phyloP scores from a whole-genome alignment of 1,140 invertebrate species.

The Ptiloglossa arizonensis region DNA sequence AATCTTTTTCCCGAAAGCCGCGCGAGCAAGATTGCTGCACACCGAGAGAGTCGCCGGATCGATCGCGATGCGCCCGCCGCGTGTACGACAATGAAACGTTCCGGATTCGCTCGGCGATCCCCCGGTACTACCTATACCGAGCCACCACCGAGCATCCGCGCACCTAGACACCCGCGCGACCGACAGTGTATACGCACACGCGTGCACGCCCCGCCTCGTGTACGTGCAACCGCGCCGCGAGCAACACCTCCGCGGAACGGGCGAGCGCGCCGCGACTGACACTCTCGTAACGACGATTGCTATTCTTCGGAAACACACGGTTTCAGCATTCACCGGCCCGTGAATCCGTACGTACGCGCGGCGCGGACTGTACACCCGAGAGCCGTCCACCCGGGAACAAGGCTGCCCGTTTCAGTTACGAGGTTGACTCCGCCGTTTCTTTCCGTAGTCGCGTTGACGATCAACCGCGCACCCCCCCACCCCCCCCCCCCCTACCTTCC shows the following conservation, averaged over 20 bases:
- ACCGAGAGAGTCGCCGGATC: slow-evolving; percentile 18
- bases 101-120: slow-evolving; percentile 64
- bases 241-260: slow-evolving; percentile 27
- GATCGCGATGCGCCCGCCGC: slow-evolving; percentile 50
- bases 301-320: slow-evolving; percentile 58
- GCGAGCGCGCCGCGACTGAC: slow-evolving; percentile 13
- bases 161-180: slow-evolving; percentile 6
- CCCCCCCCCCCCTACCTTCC: no score
- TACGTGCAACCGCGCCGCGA: neutral
- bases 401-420: slow-evolving; percentile 27
- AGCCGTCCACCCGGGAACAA: slow-evolving; percentile 38
- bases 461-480: neutral
- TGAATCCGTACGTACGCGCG: slow-evolving; percentile 57
- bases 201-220: neutral
- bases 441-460: neutral
- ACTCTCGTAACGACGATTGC: slow-evolving; percentile 51
- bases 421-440: slow-evolving; percentile 15
- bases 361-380: neutral
- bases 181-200: neutral
- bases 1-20: neutral
- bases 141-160: slow-evolving; percentile 29
- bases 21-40: neutral
- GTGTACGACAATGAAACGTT: slow-evolving; percentile 63
- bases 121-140: slow-evolving; percentile 57
- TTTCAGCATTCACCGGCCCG: slow-evolving; percentile 65